Conservation (phyloP, 2,113 vertebrate genomes). For the Helogale parvula region DNA sequence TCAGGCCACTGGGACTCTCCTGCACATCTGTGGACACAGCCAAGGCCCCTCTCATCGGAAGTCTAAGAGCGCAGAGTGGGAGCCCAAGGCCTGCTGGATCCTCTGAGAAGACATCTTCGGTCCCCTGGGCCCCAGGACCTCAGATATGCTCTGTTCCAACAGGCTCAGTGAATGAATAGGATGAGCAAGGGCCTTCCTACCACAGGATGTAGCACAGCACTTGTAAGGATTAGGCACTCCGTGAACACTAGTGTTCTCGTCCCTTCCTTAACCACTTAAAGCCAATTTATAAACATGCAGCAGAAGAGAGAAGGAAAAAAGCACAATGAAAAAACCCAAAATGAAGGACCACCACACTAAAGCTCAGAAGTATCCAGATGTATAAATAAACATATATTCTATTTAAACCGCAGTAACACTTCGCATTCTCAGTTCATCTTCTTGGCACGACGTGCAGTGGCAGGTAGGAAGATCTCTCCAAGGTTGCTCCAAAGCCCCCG, state of each 20-base stretch:
- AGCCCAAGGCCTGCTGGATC: neutral
- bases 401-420: neutral
- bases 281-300: neutral
- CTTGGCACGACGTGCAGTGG: slow-evolving; percentile 62
- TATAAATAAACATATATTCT: neutral
- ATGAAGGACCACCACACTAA: neutral
- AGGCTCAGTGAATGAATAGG: neutral
- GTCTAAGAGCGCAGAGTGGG: neutral
- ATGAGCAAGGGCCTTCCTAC: neutral
- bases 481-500: slow-evolving; percentile 90
- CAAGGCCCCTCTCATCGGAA: neutral
- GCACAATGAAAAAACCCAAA: neutral
- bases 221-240: neutral
- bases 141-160: neutral
- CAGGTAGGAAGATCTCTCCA: slow-evolving; percentile 89
- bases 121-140: neutral
- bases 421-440: slow-evolving; percentile 78
- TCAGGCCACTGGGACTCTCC: neutral
- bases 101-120: neutral
- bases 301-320: neutral
- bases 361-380: neutral
- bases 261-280: neutral
- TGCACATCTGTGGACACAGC: neutral
- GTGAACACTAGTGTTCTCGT: neutral
- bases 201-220: neutral